phyloP scores from a whole-genome alignment of 2,888 invertebrate genomes.

The Acanthopleura granulata region DNA sequence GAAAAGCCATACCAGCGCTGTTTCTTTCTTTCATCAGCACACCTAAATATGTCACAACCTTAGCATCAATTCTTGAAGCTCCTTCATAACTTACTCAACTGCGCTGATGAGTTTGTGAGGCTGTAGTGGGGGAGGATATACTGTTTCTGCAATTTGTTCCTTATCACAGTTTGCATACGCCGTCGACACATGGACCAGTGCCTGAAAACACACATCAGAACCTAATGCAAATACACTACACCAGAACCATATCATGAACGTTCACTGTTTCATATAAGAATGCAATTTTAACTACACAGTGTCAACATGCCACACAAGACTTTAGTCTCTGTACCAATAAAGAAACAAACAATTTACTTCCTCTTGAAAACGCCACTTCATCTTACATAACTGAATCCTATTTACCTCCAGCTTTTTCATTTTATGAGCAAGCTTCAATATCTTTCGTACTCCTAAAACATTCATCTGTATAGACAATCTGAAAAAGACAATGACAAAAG shows the following conservation, averaged over 20 bases:
- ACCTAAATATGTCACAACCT: too few species aligned
- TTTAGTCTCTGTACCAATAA: too few species aligned
- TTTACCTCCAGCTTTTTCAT: conserved; percentile 81
- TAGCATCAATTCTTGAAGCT: background rate
- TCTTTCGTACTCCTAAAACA: conserved; percentile 83
- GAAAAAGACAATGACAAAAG: conserved; percentile 23
- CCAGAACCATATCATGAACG: too few species aligned
- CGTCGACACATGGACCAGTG: conserved; percentile 86
- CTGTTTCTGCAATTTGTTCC: conserved; percentile 78
- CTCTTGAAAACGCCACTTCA: too few species aligned
- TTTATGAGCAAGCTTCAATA: conserved; percentile 81
- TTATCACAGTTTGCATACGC: conserved; percentile 85
- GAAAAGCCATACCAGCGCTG: too few species aligned
- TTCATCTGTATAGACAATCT: conserved; percentile 89
- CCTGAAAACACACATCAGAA: conserved; percentile 42
- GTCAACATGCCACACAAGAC: too few species aligned
- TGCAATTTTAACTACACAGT: too few species aligned
- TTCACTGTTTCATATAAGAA: too few species aligned
- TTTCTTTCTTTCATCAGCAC: too few species aligned
- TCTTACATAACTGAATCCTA: background rate
- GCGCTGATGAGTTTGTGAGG: conserved; percentile 68
- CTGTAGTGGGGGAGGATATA: conserved; percentile 74
- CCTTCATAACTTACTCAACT: conserved; percentile 36
- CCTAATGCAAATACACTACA: too few species aligned
- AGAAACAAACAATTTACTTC: too few species aligned